phyloP scores from a whole-genome alignment of 2,888 invertebrate genomes.

The Alentia gelatinosa region DNA sequence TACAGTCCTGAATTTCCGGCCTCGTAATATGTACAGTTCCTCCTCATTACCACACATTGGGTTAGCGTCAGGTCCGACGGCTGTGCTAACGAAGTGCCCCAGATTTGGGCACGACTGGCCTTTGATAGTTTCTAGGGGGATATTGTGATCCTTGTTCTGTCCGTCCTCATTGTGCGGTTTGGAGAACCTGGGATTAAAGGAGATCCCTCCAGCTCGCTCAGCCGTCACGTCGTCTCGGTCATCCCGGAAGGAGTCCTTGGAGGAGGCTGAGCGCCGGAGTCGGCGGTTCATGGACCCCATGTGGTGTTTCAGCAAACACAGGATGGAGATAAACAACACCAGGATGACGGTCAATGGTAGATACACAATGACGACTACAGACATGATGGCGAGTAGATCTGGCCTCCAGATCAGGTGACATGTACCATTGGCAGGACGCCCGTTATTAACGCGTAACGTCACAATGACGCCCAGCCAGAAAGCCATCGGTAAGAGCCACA shows the following conservation, averaged over 20 bases:
- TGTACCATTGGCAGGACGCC: not conserved
- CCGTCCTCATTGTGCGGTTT: not conserved
- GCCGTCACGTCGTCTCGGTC: not conserved
- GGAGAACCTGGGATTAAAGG: constrained; percentile 40
- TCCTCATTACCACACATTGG: not conserved
- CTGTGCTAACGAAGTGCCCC: constrained; percentile 1
- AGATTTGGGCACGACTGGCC: not conserved
- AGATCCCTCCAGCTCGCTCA: constrained; percentile 39
- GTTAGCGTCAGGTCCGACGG: not conserved
- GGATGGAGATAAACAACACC: constrained; percentile 69
- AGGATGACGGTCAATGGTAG: constrained; percentile 70
- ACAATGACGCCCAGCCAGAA: constrained; percentile 68
- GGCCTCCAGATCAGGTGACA: constrained; percentile 63
- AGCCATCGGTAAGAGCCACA: constrained; percentile 70
- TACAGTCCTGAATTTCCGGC: constrained; percentile 8
- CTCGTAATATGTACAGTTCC: constrained; percentile 14
- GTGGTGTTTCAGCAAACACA: constrained; percentile 61
- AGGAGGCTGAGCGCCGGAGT: not conserved
- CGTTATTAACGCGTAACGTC: constrained; percentile 49
- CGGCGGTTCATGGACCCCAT: constrained; percentile 55
- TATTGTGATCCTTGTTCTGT: not conserved
- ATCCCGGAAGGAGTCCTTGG: not conserved
- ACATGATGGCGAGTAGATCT: constrained; percentile 57
- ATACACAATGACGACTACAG: constrained; percentile 67
- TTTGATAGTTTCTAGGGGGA: not conserved